Evolutionary conservation across 2,797 vertebrate species (phyloP).

Genomic region (Enteromius anoplus): DNA sequence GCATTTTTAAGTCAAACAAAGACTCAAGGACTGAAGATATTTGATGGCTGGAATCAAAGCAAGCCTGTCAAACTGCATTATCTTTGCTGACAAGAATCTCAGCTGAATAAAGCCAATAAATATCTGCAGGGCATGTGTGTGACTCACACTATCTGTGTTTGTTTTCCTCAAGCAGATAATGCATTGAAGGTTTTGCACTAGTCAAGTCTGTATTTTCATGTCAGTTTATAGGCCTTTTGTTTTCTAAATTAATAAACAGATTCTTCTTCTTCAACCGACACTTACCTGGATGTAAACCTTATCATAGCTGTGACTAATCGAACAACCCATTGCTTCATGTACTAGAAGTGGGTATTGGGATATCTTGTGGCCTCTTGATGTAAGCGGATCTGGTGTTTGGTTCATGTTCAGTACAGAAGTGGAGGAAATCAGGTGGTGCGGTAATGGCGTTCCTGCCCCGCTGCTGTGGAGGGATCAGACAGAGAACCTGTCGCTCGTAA

Average conservation of each 20-base stretch:
- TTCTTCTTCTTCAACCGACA: neutral
- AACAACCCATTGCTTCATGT: neutral
- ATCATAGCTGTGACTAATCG: neutral
- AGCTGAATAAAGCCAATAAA: slow-evolving; percentile 62
- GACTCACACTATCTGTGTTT: slow-evolving; percentile 61
- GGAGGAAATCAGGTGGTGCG: slow-evolving; percentile 7
- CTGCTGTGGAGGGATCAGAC: slow-evolving; percentile 28
- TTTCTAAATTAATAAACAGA: neutral
- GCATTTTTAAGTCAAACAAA: slow-evolving; percentile 60
- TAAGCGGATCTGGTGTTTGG: slow-evolving; percentile 5
- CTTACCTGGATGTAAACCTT: neutral
- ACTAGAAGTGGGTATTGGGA: neutral
- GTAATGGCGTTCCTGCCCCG: slow-evolving; percentile 15
- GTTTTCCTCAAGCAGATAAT: slow-evolving; percentile 63
- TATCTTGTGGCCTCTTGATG: neutral
- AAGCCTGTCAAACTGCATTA: slow-evolving; percentile 67
- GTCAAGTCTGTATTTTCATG: slow-evolving; percentile 53
- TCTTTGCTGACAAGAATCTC: slow-evolving; percentile 59
- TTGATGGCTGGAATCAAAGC: slow-evolving; percentile 64
- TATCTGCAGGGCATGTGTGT: slow-evolving; percentile 61
- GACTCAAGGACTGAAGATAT: slow-evolving; percentile 46
- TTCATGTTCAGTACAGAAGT: slow-evolving; percentile 14
- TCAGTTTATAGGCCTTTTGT: slow-evolving; percentile 5
- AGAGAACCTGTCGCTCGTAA: slow-evolving; percentile 30
- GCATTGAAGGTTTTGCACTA: slow-evolving; percentile 63